Evolutionary conservation across 2,113 vertebrate genomes (phyloP).

Genomic region (Prunella fulvescens): DNA sequence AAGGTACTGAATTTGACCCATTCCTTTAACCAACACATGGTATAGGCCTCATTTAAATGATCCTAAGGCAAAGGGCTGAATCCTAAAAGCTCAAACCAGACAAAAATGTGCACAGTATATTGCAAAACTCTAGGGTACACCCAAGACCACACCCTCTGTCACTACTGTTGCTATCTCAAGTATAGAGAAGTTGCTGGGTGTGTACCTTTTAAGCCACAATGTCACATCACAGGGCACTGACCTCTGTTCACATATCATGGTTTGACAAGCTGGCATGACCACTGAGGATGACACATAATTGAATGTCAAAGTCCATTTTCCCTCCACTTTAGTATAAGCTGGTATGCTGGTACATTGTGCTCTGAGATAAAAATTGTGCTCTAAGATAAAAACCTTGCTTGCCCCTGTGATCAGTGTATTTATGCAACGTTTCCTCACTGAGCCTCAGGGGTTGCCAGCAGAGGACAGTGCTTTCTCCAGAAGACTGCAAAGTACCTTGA

Average conservation of each 20-base stretch:
- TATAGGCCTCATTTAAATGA: background rate
- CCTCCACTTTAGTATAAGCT: background rate
- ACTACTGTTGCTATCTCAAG: background rate
- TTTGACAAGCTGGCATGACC: background rate
- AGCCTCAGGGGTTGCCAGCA: background rate
- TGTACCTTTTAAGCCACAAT: background rate
- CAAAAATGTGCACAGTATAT: fast-evolving
- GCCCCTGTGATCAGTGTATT: background rate
- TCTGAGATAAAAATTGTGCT: background rate
- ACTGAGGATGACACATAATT: background rate
- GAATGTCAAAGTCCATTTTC: background rate
- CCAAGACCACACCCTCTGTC: background rate
- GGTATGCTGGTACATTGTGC: background rate
- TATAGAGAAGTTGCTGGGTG: background rate
- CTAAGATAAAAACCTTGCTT: background rate
- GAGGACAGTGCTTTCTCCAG: background rate
- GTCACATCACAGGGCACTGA: background rate
- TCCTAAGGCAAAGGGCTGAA: background rate
- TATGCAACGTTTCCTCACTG: background rate
- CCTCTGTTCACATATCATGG: background rate
- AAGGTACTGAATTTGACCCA: background rate
- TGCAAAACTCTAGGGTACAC: background rate
- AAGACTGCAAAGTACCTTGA: background rate
- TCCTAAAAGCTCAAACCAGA: background rate
- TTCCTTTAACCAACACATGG: background rate